phyloP scores from a whole-genome alignment of 1,140 invertebrate species.

The Drosophila lowei region DNA sequence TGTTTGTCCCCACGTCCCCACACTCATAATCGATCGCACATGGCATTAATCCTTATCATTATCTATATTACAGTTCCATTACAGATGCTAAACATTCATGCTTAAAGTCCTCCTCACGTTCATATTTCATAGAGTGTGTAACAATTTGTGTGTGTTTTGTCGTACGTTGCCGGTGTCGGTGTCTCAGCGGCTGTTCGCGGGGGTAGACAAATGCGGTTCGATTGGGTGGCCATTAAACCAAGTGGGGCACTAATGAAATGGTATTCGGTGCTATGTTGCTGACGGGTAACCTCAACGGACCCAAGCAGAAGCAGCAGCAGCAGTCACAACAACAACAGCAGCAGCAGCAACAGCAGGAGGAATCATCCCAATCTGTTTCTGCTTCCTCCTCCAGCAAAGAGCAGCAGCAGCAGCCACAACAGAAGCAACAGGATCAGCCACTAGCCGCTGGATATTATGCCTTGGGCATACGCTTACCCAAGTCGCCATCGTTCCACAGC shows the following conservation, averaged over 20 bases:
- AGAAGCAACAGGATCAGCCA: slow-evolving; percentile 28
- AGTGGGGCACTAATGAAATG: slow-evolving; percentile 81
- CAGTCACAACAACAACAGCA: slow-evolving; percentile 46
- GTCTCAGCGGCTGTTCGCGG: slow-evolving; percentile 19
- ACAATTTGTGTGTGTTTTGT: slow-evolving; percentile 10
- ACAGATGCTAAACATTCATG: slow-evolving; percentile 64
- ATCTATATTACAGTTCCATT: slow-evolving; percentile 71
- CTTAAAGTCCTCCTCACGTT: slow-evolving; percentile 33
- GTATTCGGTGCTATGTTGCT: slow-evolving; percentile 83
- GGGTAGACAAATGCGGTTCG: slow-evolving; percentile 28
- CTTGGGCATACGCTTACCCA: slow-evolving; percentile 87
- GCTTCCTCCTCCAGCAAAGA: too few relatives aligned
- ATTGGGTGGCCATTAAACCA: slow-evolving; percentile 50
- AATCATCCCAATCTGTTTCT: slow-evolving; percentile 3
- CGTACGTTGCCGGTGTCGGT: slow-evolving; percentile 21
- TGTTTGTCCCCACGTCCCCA: slow-evolving; percentile 15
- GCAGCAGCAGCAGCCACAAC: slow-evolving; percentile 17
- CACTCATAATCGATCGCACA: slow-evolving; percentile 15
- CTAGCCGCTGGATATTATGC: slow-evolving; percentile 57
- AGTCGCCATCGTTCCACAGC: slow-evolving; percentile 93
- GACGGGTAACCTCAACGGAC: slow-evolving; percentile 72
- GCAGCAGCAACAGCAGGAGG: slow-evolving; percentile 18
- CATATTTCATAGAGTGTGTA: slow-evolving; percentile 31
- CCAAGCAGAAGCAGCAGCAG: slow-evolving; percentile 62
- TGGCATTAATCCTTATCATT: slow-evolving; percentile 53